A percentile compares a stretch with the other conserved stretches of the same genome.
Evolutionary conservation across 2,888 invertebrate genomes (phyloP).

Genomic region (Zhuqinia jingwanae): DNA sequence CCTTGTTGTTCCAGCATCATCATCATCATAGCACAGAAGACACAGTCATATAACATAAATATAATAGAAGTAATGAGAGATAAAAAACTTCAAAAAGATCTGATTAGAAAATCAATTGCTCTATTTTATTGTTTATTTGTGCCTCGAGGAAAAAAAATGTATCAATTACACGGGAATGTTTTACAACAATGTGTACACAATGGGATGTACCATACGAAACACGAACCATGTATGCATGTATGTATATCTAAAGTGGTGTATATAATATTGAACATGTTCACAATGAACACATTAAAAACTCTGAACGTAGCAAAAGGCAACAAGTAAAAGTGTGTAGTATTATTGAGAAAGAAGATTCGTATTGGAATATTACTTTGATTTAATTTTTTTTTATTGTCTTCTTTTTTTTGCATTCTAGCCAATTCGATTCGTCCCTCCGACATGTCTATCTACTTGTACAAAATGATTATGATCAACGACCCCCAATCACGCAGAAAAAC

Average conservation of each 20-base stretch:
- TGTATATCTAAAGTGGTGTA: too few species aligned
- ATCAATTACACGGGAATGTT: slow-evolving; percentile 59
- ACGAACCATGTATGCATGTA: too few species aligned
- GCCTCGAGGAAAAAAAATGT: slow-evolving; percentile 61
- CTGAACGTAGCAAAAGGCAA: neutral
- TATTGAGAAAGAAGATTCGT: neutral
- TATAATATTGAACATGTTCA: too few species aligned
- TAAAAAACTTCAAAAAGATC: slow-evolving; percentile 57
- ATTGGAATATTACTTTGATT: neutral
- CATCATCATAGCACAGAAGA: neutral
- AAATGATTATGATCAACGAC: slow-evolving; percentile 21
- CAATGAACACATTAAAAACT: neutral
- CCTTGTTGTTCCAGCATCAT: slow-evolving; percentile 58
- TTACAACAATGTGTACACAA: slow-evolving; percentile 30
- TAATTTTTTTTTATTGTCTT: neutral
- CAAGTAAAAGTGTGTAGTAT: neutral
- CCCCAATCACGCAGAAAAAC: slow-evolving; percentile 7
- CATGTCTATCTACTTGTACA: neutral
- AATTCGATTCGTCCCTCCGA: neutral
- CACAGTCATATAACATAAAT: neutral
- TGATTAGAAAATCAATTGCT: slow-evolving; percentile 73
- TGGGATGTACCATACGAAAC: slow-evolving; percentile 7
- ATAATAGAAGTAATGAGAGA: slow-evolving; percentile 66
- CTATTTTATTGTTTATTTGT: slow-evolving; percentile 66
- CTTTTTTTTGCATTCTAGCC: slow-evolving; percentile 9